phyloP scores from a whole-genome alignment of 2,888 invertebrate genomes.

The Oxycera nigricornis region DNA sequence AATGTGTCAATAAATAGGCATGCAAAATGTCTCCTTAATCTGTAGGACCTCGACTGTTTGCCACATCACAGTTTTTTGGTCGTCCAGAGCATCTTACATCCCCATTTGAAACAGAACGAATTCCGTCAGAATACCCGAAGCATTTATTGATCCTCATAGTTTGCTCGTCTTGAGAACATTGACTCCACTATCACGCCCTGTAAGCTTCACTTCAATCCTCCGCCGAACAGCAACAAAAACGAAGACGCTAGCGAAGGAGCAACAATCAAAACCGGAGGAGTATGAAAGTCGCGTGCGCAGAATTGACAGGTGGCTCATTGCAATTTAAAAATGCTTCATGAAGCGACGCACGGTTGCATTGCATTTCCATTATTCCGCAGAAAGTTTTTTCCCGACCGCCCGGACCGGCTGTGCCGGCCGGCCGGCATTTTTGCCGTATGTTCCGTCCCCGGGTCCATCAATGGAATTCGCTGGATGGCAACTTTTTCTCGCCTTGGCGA shows the following conservation, averaged over 20 bases:
- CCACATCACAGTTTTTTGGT: too few relatives aligned
- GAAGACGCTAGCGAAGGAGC: constrained; percentile 16
- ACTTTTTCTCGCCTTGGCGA: constrained; percentile 14
- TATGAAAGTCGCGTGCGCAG: constrained; percentile 47
- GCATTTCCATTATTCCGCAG: constrained; percentile 30
- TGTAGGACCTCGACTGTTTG: too few relatives aligned
- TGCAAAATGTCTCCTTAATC: too few relatives aligned
- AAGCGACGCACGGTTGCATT: constrained; percentile 17
- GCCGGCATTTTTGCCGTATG: constrained; percentile 15
- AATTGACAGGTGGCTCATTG: constrained; percentile 46
- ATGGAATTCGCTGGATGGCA: constrained; percentile 30
- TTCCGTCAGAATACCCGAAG: too few relatives aligned
- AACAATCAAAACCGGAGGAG: constrained; percentile 40
- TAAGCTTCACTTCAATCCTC: not conserved
- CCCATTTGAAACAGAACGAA: too few relatives aligned
- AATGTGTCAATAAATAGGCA: too few relatives aligned
- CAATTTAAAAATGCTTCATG: constrained; percentile 29
- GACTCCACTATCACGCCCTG: not conserved
- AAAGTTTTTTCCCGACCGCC: constrained; percentile 11
- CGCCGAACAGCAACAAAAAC: not conserved
- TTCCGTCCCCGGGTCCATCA: not conserved
- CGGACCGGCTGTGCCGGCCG: constrained; percentile 20
- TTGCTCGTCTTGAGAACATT: constrained; percentile 4
- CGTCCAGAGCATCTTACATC: too few relatives aligned
- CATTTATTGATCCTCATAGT: too few relatives aligned